These are phyloP conservation scores for Tubulanus polymorphus DNA, from an alignment of 2,888 invertebrate genomes.

Conservation along the genomic window DNA sequence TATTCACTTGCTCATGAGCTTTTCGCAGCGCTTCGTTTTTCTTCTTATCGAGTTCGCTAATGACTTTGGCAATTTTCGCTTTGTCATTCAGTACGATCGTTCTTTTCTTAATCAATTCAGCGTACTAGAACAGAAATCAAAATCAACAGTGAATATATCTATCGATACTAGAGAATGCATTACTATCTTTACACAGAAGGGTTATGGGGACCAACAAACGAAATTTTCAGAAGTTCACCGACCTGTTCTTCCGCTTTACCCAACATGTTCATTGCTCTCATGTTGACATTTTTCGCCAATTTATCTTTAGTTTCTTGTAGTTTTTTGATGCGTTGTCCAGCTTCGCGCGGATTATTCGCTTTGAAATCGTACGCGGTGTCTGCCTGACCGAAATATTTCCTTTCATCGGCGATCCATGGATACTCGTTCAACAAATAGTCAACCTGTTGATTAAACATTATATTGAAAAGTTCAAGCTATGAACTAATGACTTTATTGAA, in stretches of 20 bases:
- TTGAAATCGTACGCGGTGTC: constrained; percentile 55
- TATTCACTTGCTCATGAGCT: constrained; percentile 81
- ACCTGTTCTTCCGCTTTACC: constrained; percentile 82
- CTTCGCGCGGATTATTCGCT: constrained; percentile 65
- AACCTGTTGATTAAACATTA: no score
- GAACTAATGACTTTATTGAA: no score
- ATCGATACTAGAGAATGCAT: no score
- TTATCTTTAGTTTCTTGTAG: constrained; percentile 59
- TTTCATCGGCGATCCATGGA: constrained; percentile 74
- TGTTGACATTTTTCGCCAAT: constrained; percentile 62
- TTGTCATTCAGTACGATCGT: constrained; percentile 72
- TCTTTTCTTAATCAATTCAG: constrained; percentile 68
- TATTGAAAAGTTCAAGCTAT: no score
- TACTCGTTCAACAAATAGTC: constrained; percentile 41
- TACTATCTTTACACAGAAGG: neutral
- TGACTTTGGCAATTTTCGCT: constrained; percentile 70
- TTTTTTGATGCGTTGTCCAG: constrained; percentile 59
- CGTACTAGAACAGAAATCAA: constrained; percentile 56
- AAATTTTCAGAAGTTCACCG: constrained; percentile 19
- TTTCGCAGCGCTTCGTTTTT: constrained; percentile 76
- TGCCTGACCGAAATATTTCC: constrained; percentile 67
- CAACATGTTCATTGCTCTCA: constrained; percentile 80
- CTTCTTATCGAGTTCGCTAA: constrained; percentile 83
- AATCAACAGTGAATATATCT: neutral
- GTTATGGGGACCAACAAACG: neutral